Evolutionary conservation across 2,888 invertebrate genomes (phyloP).

Genomic region (Rotaria magnacalcarata): DNA sequence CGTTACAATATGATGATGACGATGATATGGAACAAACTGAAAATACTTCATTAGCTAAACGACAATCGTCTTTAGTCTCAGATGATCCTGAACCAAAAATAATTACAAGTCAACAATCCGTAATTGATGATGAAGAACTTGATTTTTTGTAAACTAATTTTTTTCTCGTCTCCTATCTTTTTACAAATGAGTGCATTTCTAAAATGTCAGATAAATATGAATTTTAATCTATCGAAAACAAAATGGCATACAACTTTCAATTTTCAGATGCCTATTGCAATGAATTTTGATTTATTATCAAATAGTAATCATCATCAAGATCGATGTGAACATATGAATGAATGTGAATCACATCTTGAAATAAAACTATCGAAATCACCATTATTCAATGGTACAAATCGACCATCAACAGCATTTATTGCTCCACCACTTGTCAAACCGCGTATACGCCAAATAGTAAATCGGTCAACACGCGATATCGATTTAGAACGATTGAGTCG

Average conservation of each 20-base stretch:
- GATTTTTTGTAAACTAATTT: background rate
- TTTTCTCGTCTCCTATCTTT: background rate
- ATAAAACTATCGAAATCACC: background rate
- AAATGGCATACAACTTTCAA: background rate
- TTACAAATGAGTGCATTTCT: background rate
- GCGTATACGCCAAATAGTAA: background rate
- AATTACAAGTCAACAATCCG: background rate
- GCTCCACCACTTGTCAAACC: background rate
- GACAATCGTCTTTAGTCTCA: background rate
- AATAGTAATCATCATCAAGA: background rate
- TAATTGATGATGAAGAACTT: slow-evolving; percentile 9
- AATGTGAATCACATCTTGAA: background rate
- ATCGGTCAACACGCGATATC: background rate
- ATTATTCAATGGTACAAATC: slow-evolving; percentile 2
- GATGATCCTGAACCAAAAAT: background rate
- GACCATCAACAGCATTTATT: background rate
- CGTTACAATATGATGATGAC: slow-evolving; percentile 7
- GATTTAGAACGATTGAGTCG: background rate
- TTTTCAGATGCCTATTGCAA: slow-evolving; percentile 17
- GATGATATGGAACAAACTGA: background rate
- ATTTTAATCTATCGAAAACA: background rate
- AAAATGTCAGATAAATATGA: background rate
- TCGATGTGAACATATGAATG: background rate
- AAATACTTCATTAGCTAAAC: background rate
- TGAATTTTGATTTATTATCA: background rate